phyloP scores from a whole-genome alignment of 2,888 invertebrate genomes.

The Lutraria lutraria region DNA sequence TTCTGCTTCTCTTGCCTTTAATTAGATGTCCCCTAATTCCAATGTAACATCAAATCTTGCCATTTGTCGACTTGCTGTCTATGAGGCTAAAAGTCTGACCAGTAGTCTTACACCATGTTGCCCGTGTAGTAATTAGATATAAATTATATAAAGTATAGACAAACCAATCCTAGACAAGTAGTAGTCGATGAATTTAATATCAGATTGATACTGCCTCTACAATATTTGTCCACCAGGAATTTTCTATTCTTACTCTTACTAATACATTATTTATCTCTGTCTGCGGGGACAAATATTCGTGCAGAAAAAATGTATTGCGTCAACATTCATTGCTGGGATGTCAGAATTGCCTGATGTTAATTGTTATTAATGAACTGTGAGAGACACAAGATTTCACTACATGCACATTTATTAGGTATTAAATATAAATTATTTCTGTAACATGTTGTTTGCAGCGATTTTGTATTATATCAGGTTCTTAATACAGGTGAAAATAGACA shows the following conservation, averaged over 20 bases:
- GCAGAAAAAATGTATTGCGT: background rate
- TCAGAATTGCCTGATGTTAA: background rate
- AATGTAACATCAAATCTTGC: too few relatives aligned
- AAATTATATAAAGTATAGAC: background rate
- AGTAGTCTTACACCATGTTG: background rate
- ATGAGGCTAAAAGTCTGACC: background rate
- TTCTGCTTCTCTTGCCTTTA: too few relatives aligned
- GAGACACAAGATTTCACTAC: background rate
- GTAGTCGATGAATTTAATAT: constrained; percentile 2
- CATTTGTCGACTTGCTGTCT: too few relatives aligned
- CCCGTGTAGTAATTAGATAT: background rate
- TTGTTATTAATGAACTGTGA: background rate
- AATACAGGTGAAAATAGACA: too few relatives aligned
- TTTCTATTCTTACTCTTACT: background rate
- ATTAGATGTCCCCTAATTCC: too few relatives aligned
- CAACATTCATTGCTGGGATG: background rate
- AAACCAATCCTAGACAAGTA: background rate
- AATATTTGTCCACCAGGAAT: constrained; percentile 1
- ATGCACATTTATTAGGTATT: background rate
- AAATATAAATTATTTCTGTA: background rate
- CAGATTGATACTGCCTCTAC: background rate
- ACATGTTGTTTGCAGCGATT: too few relatives aligned
- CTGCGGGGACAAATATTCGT: background rate
- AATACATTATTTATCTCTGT: constrained; percentile 9
- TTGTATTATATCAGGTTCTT: too few relatives aligned